Percentiles rank a stretch among this genome's conserved stretches.
These are phyloP conservation scores for Oncorhynchus masou DNA, from an alignment of 2,113 vertebrate genomes.

Conservation along the genomic window DNA sequence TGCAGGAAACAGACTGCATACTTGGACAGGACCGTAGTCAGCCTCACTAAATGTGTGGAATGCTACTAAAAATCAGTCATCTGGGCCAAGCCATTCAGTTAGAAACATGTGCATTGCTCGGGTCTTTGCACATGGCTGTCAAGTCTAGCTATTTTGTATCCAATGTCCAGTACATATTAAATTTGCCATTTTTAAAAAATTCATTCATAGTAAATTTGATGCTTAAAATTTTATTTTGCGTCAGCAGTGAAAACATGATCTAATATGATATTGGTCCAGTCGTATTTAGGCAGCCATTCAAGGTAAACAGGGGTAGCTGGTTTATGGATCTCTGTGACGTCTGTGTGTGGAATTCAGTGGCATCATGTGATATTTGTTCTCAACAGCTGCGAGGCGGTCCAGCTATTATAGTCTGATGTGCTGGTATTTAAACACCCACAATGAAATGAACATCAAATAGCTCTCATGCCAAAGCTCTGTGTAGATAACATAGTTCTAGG, in stretches of 20 bases:
- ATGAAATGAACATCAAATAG: constrained; percentile 41
- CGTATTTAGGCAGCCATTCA: not conserved
- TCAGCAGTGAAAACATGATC: not conserved
- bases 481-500: not conserved
- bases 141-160: not conserved
- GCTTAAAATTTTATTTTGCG: not conserved
- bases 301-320: constrained; percentile 44
- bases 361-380: constrained; percentile 40
- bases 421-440: constrained; percentile 49
- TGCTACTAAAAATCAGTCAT: constrained; percentile 56
- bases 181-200: not conserved
- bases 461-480: constrained; percentile 33
- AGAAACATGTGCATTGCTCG: constrained; percentile 19
- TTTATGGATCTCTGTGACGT: constrained; percentile 25
- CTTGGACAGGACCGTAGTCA: constrained; percentile 58
- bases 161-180: not conserved
- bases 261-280: not conserved
- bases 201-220: not conserved
- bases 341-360: constrained; percentile 17
- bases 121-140: not conserved
- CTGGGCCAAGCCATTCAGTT: constrained; percentile 22
- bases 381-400: constrained; percentile 28
- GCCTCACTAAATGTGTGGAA: constrained; percentile 55
- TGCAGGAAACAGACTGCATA: constrained; percentile 65
- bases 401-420: constrained; percentile 37